Percentiles rank a stretch among this genome's conserved stretches.
Conservation (phyloP, 2,113 vertebrate genomes). For the Catharus bicknelli region DNA sequence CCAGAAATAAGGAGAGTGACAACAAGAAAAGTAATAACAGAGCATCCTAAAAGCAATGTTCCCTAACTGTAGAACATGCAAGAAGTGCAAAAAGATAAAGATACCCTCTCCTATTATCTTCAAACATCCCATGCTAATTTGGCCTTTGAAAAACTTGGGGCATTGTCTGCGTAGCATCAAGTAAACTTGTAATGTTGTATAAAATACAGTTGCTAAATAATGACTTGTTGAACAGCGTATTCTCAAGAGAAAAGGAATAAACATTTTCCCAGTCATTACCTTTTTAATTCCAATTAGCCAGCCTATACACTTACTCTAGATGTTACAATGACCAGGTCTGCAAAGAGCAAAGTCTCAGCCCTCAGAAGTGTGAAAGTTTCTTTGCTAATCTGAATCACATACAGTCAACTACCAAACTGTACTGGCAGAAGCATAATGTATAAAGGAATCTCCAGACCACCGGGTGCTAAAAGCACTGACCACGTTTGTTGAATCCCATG, state of each 20-base stretch:
- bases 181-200: not conserved
- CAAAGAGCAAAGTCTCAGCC: not conserved
- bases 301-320: not conserved
- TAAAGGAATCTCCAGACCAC: not conserved
- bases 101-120: not conserved
- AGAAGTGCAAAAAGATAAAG: not conserved
- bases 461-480: not conserved
- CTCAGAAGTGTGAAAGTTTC: not conserved
- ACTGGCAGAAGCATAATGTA: not conserved
- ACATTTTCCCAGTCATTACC: not conserved
- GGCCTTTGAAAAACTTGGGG: not conserved
- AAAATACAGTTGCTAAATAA: conserved; percentile 14
- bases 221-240: not conserved
- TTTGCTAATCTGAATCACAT: not conserved
- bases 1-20: not conserved
- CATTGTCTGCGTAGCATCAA: not conserved
- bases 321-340: not conserved
- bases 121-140: not conserved
- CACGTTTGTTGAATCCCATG: not conserved
- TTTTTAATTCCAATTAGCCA: not conserved
- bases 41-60: not conserved
- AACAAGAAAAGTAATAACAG: not conserved
- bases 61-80: not conserved
- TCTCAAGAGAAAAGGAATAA: not conserved
- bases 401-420: not conserved